Percentiles rank a stretch among this genome's conserved stretches.
Evolutionary conservation across 35 echinoderm and acorn worm species (phyloP).

Genomic region (Apostichopus japonicus): DNA sequence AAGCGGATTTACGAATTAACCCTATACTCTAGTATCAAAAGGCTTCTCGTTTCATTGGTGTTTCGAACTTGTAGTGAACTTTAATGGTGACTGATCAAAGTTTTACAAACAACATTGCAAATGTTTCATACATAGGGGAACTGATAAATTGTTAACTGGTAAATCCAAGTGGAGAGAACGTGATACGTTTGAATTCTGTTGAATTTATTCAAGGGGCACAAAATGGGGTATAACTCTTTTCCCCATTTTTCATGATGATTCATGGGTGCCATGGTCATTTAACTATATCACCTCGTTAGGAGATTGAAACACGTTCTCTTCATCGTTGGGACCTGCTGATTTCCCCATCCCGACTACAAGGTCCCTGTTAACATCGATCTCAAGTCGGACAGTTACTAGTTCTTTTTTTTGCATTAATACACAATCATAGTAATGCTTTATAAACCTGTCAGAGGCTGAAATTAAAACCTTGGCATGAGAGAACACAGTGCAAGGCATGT

Average conservation of each 20-base stretch:
- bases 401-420: constrained; percentile 42
- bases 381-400: neutral
- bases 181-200: no score
- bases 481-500: constrained; percentile 28
- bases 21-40: no score
- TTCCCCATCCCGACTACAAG: neutral
- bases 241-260: neutral
- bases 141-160: no score
- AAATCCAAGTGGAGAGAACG: no score
- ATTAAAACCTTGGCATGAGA: constrained; percentile 33
- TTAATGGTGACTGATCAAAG: no score
- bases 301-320: constrained; percentile 2
- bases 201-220: neutral
- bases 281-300: neutral
- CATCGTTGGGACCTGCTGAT: neutral
- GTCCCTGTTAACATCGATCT: neutral
- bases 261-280: neutral
- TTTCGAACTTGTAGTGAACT: no score
- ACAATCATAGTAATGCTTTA: constrained; percentile 40
- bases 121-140: no score
- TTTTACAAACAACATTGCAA: no score
- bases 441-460: constrained; percentile 40
- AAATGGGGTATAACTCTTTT: neutral
- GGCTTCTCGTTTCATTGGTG: no score
- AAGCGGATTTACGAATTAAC: no score